Evolutionary conservation across 1,140 invertebrate genomes (phyloP), one percentile per base, ranked within the genome.

Genomic region (Eumeta japonica): DNA sequence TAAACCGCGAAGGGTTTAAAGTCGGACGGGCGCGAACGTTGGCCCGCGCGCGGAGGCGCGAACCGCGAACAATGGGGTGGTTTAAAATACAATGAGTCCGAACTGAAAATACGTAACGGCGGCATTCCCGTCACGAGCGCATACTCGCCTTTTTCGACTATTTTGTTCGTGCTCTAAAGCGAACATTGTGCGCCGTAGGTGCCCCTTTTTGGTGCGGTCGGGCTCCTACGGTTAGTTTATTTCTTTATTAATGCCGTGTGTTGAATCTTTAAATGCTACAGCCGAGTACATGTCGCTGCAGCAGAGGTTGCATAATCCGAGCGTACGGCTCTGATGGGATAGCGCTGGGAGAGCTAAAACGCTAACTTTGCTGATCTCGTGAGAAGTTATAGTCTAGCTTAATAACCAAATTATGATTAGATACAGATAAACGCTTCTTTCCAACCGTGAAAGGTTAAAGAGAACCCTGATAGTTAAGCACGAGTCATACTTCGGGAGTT

Each of bases 11-110:
- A 24, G n/a, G n/a, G n/a, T 7, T 7, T 24, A 24, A 7, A 7
- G 20, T 24, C n/a, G n/a, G 5, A n/a, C n/a, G 20, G n/a, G n/a
- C n/a, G 5, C 5, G 20, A 7, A n/a, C 20, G n/a, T 24, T 24
- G 5, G 20, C 5, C 5, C 5, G n/a, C 5, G 20, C 5, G 43
- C 46, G 55, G 52, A 59, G 62, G 61, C 62, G 65, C 65, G 60
- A 67, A 67, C 55, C 58, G 56, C 60, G 63, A 62, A 66, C n/a
- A 67, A 62, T 64, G 67, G 67, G 49, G 65, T 55, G 54, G 53
- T 67, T 67, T 70, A 70, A 61, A 67, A 67, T 70, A 70, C 65
- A 70, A 71, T 66, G 62, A 70, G 61, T 59, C 55, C 55, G 58
- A 48, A 38, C 61, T 63, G 46, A 60, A n/a, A 64, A 65, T 61